Conservation (phyloP, 2,797 vertebrate species). For the Crax fasciolata region DNA sequence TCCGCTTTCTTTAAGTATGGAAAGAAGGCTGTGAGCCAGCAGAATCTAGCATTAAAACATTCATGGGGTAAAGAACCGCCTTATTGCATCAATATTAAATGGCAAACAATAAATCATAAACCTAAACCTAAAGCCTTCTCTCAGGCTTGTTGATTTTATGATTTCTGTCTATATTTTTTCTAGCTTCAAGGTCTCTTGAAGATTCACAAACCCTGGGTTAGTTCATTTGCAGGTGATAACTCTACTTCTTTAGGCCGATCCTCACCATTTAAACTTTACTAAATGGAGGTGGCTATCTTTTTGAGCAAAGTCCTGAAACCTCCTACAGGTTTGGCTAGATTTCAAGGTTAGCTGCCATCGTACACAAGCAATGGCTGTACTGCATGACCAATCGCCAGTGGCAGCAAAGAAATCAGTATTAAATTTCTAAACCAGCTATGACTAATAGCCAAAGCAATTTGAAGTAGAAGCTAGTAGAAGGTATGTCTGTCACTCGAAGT, state of each 20-base stretch:
- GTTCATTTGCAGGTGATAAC: background rate
- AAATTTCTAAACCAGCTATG: background rate
- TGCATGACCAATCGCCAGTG: background rate
- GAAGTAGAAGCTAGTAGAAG: background rate
- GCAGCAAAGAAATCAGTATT: background rate
- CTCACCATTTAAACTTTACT: background rate
- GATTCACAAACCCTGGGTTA: background rate
- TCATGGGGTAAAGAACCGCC: background rate
- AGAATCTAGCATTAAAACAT: background rate
- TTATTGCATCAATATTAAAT: background rate
- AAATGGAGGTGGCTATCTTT: background rate
- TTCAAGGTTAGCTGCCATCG: background rate
- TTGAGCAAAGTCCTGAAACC: background rate
- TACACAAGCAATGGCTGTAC: background rate
- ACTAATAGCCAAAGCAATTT: conserved; percentile 5
- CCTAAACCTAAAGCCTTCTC: background rate
- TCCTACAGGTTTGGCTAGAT: background rate
- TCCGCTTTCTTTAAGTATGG: background rate
- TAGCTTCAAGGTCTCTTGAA: background rate
- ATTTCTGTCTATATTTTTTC: background rate
- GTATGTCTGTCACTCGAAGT: background rate
- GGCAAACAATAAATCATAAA: background rate
- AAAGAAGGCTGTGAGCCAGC: background rate
- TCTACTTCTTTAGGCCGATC: background rate
- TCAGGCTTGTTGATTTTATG: background rate